Evolutionary conservation across 2,113 vertebrate genomes (phyloP).

Genomic region (Ariopsis seemanni): DNA sequence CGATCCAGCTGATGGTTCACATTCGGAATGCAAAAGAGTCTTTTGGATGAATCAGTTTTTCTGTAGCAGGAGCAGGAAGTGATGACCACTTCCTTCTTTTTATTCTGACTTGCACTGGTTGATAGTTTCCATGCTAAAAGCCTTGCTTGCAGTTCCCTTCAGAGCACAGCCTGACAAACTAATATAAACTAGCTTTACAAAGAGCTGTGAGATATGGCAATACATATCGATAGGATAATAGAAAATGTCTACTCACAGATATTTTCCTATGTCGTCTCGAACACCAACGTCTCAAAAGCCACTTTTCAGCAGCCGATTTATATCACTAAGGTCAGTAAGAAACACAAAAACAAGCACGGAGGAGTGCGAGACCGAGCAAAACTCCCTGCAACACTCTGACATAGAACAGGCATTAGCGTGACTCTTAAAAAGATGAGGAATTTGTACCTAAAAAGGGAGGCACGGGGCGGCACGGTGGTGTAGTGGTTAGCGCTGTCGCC

Average conservation of each 20-base stretch:
- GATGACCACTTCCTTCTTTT: slow-evolving; percentile 41
- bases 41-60: slow-evolving; percentile 5
- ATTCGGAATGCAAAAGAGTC: not conserved
- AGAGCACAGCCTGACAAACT: not conserved
- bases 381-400: not conserved
- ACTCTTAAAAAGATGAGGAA: not conserved
- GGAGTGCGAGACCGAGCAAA: not conserved
- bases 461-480: not conserved
- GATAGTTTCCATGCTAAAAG: not conserved
- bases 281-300: not conserved
- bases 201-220: not conserved
- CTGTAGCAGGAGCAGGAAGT: slow-evolving; percentile 5
- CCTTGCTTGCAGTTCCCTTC: not conserved
- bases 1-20: not conserved
- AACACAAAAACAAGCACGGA: not conserved
- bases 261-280: not conserved
- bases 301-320: not conserved
- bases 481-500: no score
- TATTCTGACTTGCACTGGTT: not conserved
- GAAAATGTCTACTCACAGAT: not conserved
- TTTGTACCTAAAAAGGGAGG: not conserved
- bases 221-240: not conserved
- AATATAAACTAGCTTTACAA: not conserved
- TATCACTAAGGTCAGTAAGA: not conserved
- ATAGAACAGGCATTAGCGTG: no score